Evolutionary conservation across 2,888 invertebrate genomes (phyloP).

Genomic region (Cataglyphis livida): DNA sequence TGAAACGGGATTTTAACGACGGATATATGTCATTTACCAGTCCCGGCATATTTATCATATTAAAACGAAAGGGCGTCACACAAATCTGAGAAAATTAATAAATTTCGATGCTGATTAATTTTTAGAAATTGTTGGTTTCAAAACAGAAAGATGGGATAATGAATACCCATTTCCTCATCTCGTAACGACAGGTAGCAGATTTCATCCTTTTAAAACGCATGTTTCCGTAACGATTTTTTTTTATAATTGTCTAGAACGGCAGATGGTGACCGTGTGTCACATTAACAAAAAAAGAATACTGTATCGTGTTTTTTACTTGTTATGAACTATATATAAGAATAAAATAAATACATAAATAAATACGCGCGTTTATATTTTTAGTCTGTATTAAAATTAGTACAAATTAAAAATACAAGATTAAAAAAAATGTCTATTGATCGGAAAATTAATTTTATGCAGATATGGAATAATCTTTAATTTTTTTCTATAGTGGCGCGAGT

Average conservation of each 20-base stretch:
- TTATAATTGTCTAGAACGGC: slow-evolving; percentile 54
- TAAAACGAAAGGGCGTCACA: slow-evolving; percentile 60
- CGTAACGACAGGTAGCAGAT: slow-evolving; percentile 65
- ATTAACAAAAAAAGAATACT: slow-evolving; percentile 33
- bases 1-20: slow-evolving; percentile 66
- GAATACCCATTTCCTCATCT: slow-evolving; percentile 46
- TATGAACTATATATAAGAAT: neutral
- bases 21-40: slow-evolving; percentile 67
- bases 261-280: slow-evolving; percentile 65
- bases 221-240: slow-evolving; percentile 61
- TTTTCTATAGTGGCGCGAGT: neutral
- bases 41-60: slow-evolving; percentile 73
- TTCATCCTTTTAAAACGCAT: slow-evolving; percentile 61
- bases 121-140: slow-evolving; percentile 72
- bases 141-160: slow-evolving; percentile 43
- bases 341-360: neutral
- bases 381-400: neutral
- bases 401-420: neutral
- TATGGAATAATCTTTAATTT: neutral
- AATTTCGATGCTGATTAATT: slow-evolving; percentile 80
- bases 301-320: neutral
- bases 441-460: neutral
- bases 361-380: too few species aligned
- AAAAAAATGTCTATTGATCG: neutral
- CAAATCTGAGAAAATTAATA: slow-evolving; percentile 72